Conservation (phyloP, 2,797 vertebrate genomes). For the Sphaeramia orbicularis region DNA sequence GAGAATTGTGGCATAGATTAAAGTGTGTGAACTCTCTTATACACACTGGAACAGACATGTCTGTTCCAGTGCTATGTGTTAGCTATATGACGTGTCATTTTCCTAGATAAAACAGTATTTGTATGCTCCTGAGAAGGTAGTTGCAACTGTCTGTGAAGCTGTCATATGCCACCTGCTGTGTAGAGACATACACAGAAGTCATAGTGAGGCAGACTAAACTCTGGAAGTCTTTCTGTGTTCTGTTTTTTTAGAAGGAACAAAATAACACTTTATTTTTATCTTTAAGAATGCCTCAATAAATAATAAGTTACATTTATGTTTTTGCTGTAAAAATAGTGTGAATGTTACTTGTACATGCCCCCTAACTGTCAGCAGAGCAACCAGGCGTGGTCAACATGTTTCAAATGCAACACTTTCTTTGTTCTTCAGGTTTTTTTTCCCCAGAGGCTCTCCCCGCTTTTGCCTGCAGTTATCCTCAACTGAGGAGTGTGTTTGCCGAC, state of each 20-base stretch:
- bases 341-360: conserved; percentile 41
- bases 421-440: conserved; percentile 80
- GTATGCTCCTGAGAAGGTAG: conserved; percentile 63
- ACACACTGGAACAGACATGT: conserved; percentile 13
- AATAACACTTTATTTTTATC: conserved; percentile 11
- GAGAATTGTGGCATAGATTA: conserved; percentile 61
- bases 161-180: conserved; percentile 54
- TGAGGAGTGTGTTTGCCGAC: conserved; percentile 82
- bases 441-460: conserved; percentile 62
- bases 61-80: background rate
- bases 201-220: conserved; percentile 26
- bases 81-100: conserved; percentile 51
- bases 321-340: conserved; percentile 35
- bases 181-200: conserved; percentile 43
- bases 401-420: conserved; percentile 76
- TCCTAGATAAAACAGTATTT: conserved; percentile 75
- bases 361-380: conserved; percentile 65
- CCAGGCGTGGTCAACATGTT: conserved; percentile 76
- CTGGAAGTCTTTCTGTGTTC: background rate
- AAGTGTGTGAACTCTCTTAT: conserved; percentile 17
- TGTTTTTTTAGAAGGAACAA: background rate
- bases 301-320: conserved; percentile 12
- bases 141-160: conserved; percentile 54
- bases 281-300: conserved; percentile 20
- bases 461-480: conserved; percentile 76